Evolutionary conservation across 2,797 vertebrate species (phyloP), one percentile per base, ranked within the genome.

Genomic region (Paguma larvata): DNA sequence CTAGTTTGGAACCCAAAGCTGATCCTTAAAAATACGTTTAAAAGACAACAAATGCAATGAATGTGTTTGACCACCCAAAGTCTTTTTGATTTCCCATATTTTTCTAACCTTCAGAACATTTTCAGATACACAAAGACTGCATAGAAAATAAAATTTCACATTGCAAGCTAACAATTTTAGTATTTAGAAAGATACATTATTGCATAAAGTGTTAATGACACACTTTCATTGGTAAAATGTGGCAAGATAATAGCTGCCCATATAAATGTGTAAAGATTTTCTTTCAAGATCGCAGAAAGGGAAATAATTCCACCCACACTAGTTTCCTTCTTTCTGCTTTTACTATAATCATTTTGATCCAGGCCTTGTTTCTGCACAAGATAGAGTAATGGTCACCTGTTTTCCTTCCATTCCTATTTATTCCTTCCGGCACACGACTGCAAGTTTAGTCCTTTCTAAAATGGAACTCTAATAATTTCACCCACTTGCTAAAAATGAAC

Each of bases 211-310:
- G 44, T 84, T 56, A 73, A 46, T 63, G 21, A 48, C 27, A 73
- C 13, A 77, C 4, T 95, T 97, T 85, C 67, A 75, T 75, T 84
- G 83, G n/a, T 53, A 91, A 70, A 88, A 86, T 92, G 18, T 94
- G 83, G 87, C 94, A 96, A 30, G 46, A 46, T 77, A 92, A 92
- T 88, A 89, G 21, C 46, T 85, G 51, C 13, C 65, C 14, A 15
- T 32, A 19, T 62, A 83, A 96, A 85, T 91, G 63, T 77, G 32
- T 59, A 89, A 97, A 85, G 16, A 68, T 84, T 96, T 94, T 88
- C 87, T 85, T 94, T 96, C 34, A 91, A 41, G 32, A 38, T 89
- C 34, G 51, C 16, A 53, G 48, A 84, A 85, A 94, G 32, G 46
- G 62, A 83, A 63, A 78, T 88, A 67, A 80, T 88, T 94, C 70